Evolutionary conservation across 2,113 vertebrate genomes (phyloP).

Genomic region (Leuciscus idus): DNA sequence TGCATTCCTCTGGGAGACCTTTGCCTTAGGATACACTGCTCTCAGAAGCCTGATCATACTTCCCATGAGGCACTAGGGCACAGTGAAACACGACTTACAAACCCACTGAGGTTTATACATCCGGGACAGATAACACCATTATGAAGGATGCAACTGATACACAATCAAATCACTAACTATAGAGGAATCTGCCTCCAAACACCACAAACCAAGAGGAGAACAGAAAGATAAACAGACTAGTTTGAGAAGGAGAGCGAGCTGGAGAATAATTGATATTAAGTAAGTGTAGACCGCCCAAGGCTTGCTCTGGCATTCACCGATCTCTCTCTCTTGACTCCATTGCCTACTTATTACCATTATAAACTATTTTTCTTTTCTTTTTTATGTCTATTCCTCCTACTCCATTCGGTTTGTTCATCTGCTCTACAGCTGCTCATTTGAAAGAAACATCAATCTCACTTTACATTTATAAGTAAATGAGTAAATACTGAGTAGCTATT

Average conservation of each 20-base stretch:
- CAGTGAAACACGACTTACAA: not conserved
- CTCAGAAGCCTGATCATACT: not conserved
- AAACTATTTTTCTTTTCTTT: not conserved
- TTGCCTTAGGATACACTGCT: not conserved
- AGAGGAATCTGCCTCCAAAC: slow-evolving; percentile 26
- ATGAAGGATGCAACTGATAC: not conserved
- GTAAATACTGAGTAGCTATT: not conserved
- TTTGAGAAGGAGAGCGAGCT: slow-evolving; percentile 9
- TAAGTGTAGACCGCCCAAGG: not conserved
- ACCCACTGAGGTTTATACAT: slow-evolving; percentile 13
- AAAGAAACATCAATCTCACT: not conserved
- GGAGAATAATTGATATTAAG: slow-evolving; percentile 20
- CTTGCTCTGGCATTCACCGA: slow-evolving; percentile 29
- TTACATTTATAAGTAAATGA: slow-evolving; percentile 1
- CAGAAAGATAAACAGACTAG: not conserved
- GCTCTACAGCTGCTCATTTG: slow-evolving; percentile 2
- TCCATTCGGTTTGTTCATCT: not conserved
- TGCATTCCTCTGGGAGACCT: not conserved
- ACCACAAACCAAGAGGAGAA: not conserved
- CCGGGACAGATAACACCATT: not conserved
- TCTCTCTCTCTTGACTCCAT: slow-evolving; percentile 7
- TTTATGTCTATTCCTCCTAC: not conserved
- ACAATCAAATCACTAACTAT: not conserved
- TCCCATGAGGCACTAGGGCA: slow-evolving; percentile 6
- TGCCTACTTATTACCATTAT: not conserved